Conservation (phyloP, 2,797 vertebrate genomes). For the Poecilia velifera region DNA sequence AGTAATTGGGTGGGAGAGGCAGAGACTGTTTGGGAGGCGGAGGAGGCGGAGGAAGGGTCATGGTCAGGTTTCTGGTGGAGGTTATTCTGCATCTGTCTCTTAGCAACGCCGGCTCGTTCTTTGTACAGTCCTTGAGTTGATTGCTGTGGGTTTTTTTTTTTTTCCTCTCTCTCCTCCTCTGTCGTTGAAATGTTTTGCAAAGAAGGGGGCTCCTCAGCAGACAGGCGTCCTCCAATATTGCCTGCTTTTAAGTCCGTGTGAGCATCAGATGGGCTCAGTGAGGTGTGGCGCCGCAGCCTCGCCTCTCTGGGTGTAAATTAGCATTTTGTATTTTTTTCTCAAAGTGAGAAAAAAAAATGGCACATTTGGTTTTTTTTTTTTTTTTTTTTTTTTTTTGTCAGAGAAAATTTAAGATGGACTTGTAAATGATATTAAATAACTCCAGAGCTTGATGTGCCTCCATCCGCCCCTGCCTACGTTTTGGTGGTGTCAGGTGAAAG, state of each 20-base stretch:
- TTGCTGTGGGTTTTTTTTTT: slow-evolving; percentile 51
- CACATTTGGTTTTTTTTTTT: background rate
- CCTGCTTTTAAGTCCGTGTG: slow-evolving; percentile 57
- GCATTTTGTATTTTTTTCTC: slow-evolving; percentile 14
- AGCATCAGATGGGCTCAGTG: slow-evolving; percentile 56
- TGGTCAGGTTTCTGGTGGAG: slow-evolving; percentile 75
- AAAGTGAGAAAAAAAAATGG: slow-evolving; percentile 15
- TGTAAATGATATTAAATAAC: background rate
- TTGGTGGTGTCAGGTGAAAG: slow-evolving; percentile 73
- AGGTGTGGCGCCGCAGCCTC: slow-evolving; percentile 44
- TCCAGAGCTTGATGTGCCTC: background rate
- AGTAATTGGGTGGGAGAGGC: slow-evolving; percentile 69
- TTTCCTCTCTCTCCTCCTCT: slow-evolving; percentile 19
- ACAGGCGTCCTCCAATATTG: slow-evolving; percentile 53
- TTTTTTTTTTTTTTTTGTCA: background rate
- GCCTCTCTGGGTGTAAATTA: slow-evolving; percentile 31
- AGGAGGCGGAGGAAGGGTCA: slow-evolving; percentile 71
- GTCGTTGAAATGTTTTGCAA: slow-evolving; percentile 55
- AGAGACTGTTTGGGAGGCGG: slow-evolving; percentile 56
- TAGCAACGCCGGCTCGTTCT: slow-evolving; percentile 74
- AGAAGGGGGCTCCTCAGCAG: slow-evolving; percentile 50
- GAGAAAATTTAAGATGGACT: slow-evolving; percentile 8
- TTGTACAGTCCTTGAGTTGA: slow-evolving; percentile 73
- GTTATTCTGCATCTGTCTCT: slow-evolving; percentile 79
- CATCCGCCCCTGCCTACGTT: slow-evolving; percentile 36